Percentiles rank a stretch among this genome's conserved stretches.
Evolutionary conservation across 2,113 vertebrate species (phyloP).

Genomic region (Gavia stellata): DNA sequence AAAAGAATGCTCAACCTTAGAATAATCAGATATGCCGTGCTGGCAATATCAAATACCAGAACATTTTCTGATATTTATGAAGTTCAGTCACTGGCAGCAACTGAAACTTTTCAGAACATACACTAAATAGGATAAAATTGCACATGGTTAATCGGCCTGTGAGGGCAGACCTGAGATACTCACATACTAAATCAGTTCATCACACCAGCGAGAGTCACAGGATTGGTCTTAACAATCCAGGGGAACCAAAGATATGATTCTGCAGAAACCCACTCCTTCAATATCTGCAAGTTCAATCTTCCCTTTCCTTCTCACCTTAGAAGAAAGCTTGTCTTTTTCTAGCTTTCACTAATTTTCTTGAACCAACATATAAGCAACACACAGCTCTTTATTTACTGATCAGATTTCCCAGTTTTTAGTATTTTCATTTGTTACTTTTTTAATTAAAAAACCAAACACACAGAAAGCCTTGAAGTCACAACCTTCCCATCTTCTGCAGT

Average conservation of each 20-base stretch:
- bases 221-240: background rate
- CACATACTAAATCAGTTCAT: background rate
- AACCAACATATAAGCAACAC: background rate
- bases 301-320: background rate
- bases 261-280: background rate
- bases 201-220: background rate
- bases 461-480: background rate
- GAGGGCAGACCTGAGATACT: background rate
- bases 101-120: background rate
- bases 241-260: rapidly evolving
- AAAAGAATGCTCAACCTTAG: background rate
- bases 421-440: background rate
- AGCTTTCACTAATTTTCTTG: background rate
- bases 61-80: background rate
- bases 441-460: background rate
- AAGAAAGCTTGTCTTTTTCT: background rate
- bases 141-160: background rate
- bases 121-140: background rate
- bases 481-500: background rate
- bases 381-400: background rate
- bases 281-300: background rate
- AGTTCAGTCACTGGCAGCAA: background rate
- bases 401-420: background rate
- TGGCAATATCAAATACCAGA: background rate
- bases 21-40: background rate